Evolutionary conservation across 2,113 vertebrate species (phyloP).

Genomic region (Campylomormyrus numenius): DNA sequence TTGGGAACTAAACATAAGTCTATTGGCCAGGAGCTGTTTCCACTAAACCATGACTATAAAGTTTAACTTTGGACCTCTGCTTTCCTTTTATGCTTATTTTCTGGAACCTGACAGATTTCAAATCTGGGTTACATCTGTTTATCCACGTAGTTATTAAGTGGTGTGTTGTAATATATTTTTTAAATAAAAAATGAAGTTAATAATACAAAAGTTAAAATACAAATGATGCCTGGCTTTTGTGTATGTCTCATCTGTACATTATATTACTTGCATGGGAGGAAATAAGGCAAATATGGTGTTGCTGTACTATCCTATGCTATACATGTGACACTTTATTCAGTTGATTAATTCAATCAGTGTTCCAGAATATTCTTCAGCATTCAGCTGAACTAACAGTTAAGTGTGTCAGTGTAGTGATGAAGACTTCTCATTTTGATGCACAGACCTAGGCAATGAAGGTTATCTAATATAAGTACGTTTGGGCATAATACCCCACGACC

Average conservation of each 20-base stretch:
- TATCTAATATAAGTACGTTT: background rate
- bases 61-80: background rate
- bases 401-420: background rate
- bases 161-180: background rate
- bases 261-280: background rate
- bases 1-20: background rate
- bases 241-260: background rate
- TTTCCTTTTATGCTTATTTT: background rate
- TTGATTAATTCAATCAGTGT: background rate
- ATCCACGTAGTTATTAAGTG: background rate
- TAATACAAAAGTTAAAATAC: background rate
- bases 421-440: background rate
- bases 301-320: background rate
- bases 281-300: background rate
- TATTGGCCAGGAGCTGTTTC: background rate
- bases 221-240: background rate
- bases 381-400: background rate
- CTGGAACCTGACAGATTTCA: background rate
- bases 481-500: background rate
- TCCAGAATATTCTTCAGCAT: background rate
- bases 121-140: background rate
- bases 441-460: background rate
- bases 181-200: background rate
- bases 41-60: background rate
- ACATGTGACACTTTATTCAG: background rate